phyloP scores from a whole-genome alignment of 92 coral and sea anemone species.

The Blastomussa wellsi region DNA sequence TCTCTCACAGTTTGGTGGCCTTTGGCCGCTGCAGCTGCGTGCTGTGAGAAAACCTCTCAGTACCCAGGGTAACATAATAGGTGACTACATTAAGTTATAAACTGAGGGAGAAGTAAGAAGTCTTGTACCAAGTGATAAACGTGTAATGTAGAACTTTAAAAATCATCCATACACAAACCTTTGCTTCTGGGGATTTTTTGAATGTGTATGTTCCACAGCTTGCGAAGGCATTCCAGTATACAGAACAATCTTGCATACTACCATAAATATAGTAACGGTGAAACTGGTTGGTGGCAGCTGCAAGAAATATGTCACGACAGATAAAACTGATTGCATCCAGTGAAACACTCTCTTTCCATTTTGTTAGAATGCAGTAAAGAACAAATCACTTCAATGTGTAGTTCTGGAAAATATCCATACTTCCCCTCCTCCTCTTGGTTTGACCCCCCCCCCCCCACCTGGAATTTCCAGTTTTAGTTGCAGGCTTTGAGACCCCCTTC shows the following conservation, averaged over 20 bases:
- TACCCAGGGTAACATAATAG: no score
- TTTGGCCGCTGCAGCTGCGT: no score
- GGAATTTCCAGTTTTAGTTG: no score
- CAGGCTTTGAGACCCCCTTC: no score
- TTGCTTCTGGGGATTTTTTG: constrained; percentile 66
- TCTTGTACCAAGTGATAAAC: background rate
- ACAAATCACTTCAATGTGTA: no score
- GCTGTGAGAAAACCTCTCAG: no score
- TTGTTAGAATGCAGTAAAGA: background rate
- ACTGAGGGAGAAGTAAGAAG: background rate
- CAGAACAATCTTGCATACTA: constrained; percentile 76
- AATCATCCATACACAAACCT: constrained; percentile 48
- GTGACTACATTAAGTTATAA: no score
- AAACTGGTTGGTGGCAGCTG: constrained; percentile 93
- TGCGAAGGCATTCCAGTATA: constrained; percentile 68
- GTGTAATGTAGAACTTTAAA: background rate
- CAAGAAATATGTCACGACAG: background rate
- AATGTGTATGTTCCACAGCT: constrained; percentile 77
- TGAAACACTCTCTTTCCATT: background rate
- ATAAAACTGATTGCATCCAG: background rate
- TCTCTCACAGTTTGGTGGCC: no score
- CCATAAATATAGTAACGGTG: constrained; percentile 93
- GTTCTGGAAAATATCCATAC: no score
- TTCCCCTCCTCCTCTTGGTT: no score
- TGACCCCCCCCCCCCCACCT: no score